A percentile compares a stretch with the other conserved stretches of the same genome.
Conservation (phyloP, 2,113 vertebrate genomes). For the Carassius gibelio region DNA sequence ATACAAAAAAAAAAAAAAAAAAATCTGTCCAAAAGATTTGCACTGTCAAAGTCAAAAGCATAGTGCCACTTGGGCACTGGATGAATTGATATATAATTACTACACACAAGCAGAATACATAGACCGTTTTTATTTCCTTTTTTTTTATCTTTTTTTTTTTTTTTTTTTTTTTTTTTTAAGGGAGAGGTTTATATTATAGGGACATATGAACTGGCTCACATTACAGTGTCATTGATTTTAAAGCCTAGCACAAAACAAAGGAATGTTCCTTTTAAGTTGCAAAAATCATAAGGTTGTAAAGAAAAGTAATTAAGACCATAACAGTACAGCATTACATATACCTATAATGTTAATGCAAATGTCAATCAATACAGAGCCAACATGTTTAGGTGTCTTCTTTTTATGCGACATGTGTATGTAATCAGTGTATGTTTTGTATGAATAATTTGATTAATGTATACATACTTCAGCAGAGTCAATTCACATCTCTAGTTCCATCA, state of each 20-base stretch:
- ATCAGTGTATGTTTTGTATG: slow-evolving; percentile 51
- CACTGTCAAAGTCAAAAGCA: slow-evolving; percentile 71
- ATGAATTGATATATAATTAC: slow-evolving; percentile 75
- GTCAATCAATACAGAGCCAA: slow-evolving; percentile 66
- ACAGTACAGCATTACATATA: slow-evolving; percentile 79
- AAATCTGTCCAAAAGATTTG: slow-evolving; percentile 71
- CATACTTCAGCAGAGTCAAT: slow-evolving; percentile 63
- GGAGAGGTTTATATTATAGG: slow-evolving; percentile 65
- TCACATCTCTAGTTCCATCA: slow-evolving; percentile 60
- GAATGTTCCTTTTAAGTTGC: slow-evolving; percentile 56
- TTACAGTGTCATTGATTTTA: slow-evolving; percentile 70
- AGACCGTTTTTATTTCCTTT: slow-evolving; percentile 56
- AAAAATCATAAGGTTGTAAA: slow-evolving; percentile 66
- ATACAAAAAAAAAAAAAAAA: slow-evolving; percentile 75
- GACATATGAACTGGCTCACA: slow-evolving; percentile 68
- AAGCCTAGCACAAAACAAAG: slow-evolving; percentile 71
- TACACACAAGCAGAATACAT: slow-evolving; percentile 81
- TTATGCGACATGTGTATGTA: slow-evolving; percentile 41
- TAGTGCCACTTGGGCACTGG: slow-evolving; percentile 65
- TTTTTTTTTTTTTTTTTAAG: slow-evolving; percentile 51
- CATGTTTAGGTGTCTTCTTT: slow-evolving; percentile 62
- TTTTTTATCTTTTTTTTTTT: slow-evolving; percentile 40
- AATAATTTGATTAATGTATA: slow-evolving; percentile 65
- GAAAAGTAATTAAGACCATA: slow-evolving; percentile 67
- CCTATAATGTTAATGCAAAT: slow-evolving; percentile 70